Evolutionary conservation across 2,888 invertebrate genomes (phyloP).

Genomic region (Endomychus coccineus): DNA sequence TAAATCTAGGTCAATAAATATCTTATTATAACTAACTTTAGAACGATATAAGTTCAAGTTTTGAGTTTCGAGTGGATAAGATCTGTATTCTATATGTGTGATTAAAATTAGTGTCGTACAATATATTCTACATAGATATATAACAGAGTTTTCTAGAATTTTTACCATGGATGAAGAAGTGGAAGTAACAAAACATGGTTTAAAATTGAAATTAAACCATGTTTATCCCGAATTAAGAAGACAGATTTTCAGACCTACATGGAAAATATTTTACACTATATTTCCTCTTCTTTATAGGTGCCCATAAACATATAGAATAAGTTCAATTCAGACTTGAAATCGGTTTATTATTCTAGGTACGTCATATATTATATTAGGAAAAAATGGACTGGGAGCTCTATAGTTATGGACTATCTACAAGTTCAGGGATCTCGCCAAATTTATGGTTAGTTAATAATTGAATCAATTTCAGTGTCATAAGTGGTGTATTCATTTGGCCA

Average conservation of each 20-base stretch:
- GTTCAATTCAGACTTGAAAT: conserved; percentile 12
- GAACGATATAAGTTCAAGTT: too few species aligned
- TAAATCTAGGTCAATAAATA: too few species aligned
- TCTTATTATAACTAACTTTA: too few species aligned
- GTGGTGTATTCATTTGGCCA: too few species aligned
- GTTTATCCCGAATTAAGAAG: conserved; percentile 66
- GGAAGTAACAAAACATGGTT: conserved; percentile 55
- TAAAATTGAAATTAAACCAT: conserved; percentile 68
- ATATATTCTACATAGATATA: too few species aligned
- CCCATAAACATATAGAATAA: conserved; percentile 15
- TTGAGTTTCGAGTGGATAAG: too few species aligned
- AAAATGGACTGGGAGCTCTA: conserved; percentile 55
- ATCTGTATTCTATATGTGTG: too few species aligned
- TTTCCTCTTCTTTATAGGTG: conserved; percentile 70
- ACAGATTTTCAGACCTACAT: conserved; percentile 56
- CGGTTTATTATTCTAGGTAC: conserved; percentile 52
- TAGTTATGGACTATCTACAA: conserved; percentile 74
- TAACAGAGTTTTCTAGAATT: too few species aligned
- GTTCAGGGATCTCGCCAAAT: conserved; percentile 69
- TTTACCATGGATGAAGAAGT: too few species aligned
- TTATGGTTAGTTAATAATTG: conserved; percentile 57
- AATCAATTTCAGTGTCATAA: too few species aligned
- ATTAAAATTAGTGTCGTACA: too few species aligned
- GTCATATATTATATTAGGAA: conserved; percentile 60
- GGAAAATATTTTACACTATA: conserved; percentile 62